Conservation (phyloP, 2,113 vertebrate genomes). For the Oophaga pumilio region DNA sequence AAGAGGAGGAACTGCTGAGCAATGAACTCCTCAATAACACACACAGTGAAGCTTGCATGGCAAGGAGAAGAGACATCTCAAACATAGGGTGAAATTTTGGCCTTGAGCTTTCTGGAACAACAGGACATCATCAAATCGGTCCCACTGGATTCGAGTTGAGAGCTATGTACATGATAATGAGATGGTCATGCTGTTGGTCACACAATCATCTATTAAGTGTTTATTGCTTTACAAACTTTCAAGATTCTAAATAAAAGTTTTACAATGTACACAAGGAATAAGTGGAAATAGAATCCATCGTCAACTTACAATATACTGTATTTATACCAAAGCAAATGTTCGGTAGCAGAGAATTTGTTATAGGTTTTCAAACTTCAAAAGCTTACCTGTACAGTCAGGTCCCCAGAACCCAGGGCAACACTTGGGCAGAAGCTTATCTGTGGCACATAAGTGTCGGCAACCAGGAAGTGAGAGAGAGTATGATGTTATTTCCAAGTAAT, state of each 20-base stretch:
- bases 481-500: conserved; percentile 61
- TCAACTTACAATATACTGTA: not conserved
- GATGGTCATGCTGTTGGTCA: not conserved
- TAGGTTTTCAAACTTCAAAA: not conserved
- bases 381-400: conserved; percentile 76
- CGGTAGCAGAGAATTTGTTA: not conserved
- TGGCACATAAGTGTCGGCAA: conserved; percentile 71
- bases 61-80: no score
- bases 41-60: no score
- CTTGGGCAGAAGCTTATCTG: conserved; percentile 65
- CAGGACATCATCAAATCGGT: no score
- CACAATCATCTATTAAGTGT: not conserved
- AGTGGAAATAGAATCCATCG: not conserved
- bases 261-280: not conserved
- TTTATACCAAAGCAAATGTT: not conserved
- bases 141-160: no score
- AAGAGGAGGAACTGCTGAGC: no score
- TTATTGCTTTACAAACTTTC: not conserved
- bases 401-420: conserved; percentile 79
- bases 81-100: no score
- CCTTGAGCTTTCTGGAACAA: no score
- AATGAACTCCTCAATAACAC: no score
- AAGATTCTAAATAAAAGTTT: not conserved
- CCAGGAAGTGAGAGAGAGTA: conserved; percentile 65
- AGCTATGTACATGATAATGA: not conserved